Base-by-base conservation (phyloP, 2,113 vertebrate species). In the Ceyx cyanopectus region DNA sequence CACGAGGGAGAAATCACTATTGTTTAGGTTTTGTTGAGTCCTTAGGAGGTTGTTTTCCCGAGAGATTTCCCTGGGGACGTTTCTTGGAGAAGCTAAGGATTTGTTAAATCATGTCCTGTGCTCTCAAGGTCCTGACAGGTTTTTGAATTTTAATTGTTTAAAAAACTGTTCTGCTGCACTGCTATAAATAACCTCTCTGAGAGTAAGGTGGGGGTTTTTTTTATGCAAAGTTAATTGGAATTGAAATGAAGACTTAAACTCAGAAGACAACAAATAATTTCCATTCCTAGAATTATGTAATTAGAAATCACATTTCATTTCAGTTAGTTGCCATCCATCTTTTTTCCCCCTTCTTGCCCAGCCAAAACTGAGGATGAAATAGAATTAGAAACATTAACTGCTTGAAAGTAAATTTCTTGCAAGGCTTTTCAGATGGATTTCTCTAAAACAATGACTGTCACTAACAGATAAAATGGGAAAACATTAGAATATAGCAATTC, bases 281-380 rank as follows among this genome's bases (percentile, higher is more conserved):
- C 69, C 6, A 13, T 69, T 87, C 80, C 21, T 41, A 75, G 66
- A 3, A 62, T 62, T 89, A 81, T 69, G 20, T 78, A 94, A 94
- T 92, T 95, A 93, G 63, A 94, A 85, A 89, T 17, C 29, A 73
- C n/a, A 58, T 85, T 85, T 91, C 34, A 85, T 91, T 94, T 77
- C 58, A 46, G 19, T 22, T 85, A 50, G 19, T 81, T 85, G 41
- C 10, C 37, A 90, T 73, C 7, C 41, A 75, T 76, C 62, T 53
- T 81, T 45, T 56, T 2, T 14, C 19, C 8, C 12, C 15, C 16
- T 30, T 76, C 50, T 58, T 84, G 12, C 51, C 26, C 17, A 85
- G 45, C 5, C 7, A 45, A 85, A 83, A 21, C 7, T 58, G 41
- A 90, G 26, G 26, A 86, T 69, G 45, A 14, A 78, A 48, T 34